Evolutionary conservation across 2,888 invertebrate genomes (phyloP).

Genomic region (Stenchaetothrips biformis): DNA sequence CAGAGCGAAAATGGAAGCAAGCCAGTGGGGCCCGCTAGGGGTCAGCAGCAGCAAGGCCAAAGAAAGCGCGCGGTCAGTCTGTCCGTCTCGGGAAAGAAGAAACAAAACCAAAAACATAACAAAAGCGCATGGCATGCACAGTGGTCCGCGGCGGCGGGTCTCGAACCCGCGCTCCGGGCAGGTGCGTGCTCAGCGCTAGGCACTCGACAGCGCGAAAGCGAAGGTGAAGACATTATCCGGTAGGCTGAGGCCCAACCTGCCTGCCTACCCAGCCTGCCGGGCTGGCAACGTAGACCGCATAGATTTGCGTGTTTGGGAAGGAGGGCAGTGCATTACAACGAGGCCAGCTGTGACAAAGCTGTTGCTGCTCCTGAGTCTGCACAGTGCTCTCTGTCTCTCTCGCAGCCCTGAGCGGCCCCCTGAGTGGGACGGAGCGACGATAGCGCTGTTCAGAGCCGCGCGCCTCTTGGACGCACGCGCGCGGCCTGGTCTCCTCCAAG

Average conservation of each 20-base stretch:
- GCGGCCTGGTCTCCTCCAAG: background rate
- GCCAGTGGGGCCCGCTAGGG: no score
- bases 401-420: background rate
- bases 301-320: background rate
- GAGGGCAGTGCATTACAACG: background rate
- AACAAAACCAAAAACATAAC: no score
- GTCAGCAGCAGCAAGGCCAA: no score
- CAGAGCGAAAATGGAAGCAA: no score
- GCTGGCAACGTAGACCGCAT: background rate
- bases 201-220: background rate
- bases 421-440: background rate
- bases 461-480: background rate
- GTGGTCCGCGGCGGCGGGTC: no score
- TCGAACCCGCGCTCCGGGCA: no score
- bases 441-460: background rate
- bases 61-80: no score
- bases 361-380: background rate
- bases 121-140: no score
- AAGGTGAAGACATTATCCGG: constrained; percentile 1
- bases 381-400: background rate
- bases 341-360: background rate
- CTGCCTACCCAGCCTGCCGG: no score
- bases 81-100: no score
- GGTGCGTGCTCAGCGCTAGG: no score
- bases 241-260: background rate